Conservation (phyloP, 2,888 invertebrate species). For the Cepaea hortensis region DNA sequence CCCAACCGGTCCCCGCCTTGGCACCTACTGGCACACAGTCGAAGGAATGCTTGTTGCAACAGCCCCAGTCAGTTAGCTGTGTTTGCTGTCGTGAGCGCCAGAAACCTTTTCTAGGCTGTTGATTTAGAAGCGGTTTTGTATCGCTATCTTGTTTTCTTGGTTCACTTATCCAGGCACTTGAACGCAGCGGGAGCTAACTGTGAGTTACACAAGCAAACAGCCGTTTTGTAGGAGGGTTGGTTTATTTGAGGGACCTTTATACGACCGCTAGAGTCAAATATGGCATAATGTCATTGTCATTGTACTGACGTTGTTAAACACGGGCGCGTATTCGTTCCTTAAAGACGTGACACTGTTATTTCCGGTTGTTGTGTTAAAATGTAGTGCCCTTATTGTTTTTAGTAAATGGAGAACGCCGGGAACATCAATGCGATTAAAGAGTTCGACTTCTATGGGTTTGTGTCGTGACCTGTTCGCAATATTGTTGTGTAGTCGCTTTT, state of each 20-base stretch:
- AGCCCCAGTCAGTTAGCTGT: not conserved
- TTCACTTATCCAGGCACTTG: not conserved
- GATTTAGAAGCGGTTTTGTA: not conserved
- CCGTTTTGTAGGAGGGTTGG: slow-evolving; percentile 8
- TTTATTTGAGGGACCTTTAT: slow-evolving; percentile 22
- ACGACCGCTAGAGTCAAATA: not conserved
- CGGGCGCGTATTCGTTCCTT: not conserved
- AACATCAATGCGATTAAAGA: too few species aligned
- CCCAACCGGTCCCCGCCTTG: not conserved
- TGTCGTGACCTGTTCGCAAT: not conserved
- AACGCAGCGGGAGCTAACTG: not conserved
- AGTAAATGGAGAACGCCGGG: not conserved
- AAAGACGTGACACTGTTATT: not conserved
- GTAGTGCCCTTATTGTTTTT: not conserved
- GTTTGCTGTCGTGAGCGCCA: slow-evolving; percentile 25
- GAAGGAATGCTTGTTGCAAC: slow-evolving; percentile 17
- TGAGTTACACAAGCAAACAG: slow-evolving; percentile 21
- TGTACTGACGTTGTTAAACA: not conserved
- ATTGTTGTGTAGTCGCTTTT: not conserved
- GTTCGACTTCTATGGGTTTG: not conserved
- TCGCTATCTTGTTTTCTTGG: slow-evolving; percentile 12
- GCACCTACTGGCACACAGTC: not conserved
- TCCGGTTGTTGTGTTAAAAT: slow-evolving; percentile 14
- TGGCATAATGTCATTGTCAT: slow-evolving; percentile 6
- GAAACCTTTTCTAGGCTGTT: slow-evolving; percentile 1